phyloP scores from a whole-genome alignment of 2,888 invertebrate species.

The Nycteola revayana region DNA sequence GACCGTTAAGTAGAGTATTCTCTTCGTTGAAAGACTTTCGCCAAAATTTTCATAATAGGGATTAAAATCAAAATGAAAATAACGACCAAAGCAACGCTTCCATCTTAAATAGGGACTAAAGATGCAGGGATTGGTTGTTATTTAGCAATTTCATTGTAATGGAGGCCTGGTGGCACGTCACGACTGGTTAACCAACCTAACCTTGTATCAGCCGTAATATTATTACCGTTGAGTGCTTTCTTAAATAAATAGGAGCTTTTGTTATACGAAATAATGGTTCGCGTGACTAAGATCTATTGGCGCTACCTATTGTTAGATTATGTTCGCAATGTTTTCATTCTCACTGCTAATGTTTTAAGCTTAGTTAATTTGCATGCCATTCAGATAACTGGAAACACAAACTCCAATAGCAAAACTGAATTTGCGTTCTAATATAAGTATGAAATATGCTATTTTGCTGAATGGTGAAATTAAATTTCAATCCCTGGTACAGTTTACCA shows the following conservation, averaged over 20 bases:
- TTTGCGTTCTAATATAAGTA: conserved; percentile 31
- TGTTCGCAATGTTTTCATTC: conserved; percentile 20
- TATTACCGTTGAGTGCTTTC: conserved; percentile 61
- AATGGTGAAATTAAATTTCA: conserved; percentile 60
- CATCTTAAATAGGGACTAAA: conserved; percentile 2
- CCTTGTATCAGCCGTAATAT: conserved; percentile 47
- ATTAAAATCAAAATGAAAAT: too few relatives aligned
- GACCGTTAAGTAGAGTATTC: too few relatives aligned
- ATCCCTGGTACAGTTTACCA: conserved; percentile 55
- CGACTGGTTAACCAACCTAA: conserved; percentile 35
- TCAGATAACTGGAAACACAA: conserved; percentile 13
- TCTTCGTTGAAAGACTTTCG: too few relatives aligned
- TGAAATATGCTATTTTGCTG: conserved; percentile 38
- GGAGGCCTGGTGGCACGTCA: conserved; percentile 17
- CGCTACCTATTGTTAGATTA: conserved; percentile 20
- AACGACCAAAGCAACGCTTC: too few relatives aligned
- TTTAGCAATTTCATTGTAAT: conserved; percentile 15
- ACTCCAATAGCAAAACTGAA: conserved; percentile 28
- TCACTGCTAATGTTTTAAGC: conserved; percentile 18
- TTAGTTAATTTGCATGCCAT: conserved; percentile 23
- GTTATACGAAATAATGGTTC: conserved; percentile 48
- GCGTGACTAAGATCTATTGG: conserved; percentile 40
- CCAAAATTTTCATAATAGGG: too few relatives aligned
- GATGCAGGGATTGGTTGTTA: conserved; percentile 14
- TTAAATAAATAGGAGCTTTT: conserved; percentile 60